These are phyloP conservation scores for Tiaroga cobitis DNA, from an alignment of 2,797 vertebrate species.

Conservation along the genomic window DNA sequence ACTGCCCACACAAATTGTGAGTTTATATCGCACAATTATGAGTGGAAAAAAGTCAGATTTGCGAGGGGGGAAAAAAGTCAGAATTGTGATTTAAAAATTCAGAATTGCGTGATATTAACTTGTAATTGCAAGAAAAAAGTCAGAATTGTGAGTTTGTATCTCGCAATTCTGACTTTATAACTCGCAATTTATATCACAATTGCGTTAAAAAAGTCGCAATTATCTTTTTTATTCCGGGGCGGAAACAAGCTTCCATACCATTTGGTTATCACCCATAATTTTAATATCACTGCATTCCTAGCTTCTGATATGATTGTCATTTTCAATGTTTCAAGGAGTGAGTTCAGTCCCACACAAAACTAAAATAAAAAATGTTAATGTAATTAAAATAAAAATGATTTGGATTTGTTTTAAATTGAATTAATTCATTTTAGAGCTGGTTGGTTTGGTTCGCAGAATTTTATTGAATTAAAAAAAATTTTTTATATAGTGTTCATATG, in stretches of 20 bases:
- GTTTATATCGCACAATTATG: too few species aligned
- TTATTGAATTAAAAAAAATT: neutral
- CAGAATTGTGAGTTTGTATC: too few species aligned
- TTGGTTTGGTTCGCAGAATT: neutral
- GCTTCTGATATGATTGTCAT: neutral
- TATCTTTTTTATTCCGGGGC: neutral
- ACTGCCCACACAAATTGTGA: too few species aligned
- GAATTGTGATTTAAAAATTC: too few species aligned
- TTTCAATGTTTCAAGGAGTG: neutral
- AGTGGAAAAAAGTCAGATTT: too few species aligned
- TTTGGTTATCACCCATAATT: neutral
- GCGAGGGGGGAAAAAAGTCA: too few species aligned
- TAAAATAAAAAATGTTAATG: neutral
- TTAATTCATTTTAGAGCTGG: neutral
- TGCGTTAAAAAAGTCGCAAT: neutral
- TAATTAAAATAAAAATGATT: too few species aligned
- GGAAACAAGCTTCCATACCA: neutral
- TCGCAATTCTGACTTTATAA: too few species aligned
- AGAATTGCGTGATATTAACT: too few species aligned
- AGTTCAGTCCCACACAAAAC: neutral
- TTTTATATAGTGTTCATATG: neutral
- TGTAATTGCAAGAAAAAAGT: too few species aligned
- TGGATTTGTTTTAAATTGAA: neutral
- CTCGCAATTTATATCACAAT: neutral
- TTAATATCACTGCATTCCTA: neutral